These are phyloP conservation scores for Sisor rabdophorus DNA, from an alignment of 2,113 vertebrate species.

Conservation along the genomic window DNA sequence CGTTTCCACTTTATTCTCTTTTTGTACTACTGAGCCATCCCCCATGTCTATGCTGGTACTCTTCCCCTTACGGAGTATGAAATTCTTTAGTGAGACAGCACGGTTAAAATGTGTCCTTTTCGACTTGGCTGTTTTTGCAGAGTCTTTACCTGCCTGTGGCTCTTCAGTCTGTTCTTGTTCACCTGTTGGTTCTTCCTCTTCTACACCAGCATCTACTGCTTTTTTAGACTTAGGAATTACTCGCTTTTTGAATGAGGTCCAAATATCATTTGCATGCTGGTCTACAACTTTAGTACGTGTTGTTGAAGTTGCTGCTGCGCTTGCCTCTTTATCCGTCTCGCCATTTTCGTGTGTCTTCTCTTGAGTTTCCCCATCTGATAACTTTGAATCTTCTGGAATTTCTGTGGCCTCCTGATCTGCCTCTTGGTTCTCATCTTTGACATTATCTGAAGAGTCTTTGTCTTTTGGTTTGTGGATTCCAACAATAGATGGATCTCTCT, in stretches of 20 bases:
- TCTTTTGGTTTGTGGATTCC: constrained; percentile 70
- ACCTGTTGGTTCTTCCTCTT: constrained; percentile 61
- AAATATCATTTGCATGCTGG: constrained; percentile 75
- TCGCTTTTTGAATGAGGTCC: constrained; percentile 75
- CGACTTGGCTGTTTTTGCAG: constrained; percentile 65
- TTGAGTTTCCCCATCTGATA: constrained; percentile 48
- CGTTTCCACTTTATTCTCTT: constrained; percentile 42
- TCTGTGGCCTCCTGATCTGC: constrained; percentile 44
- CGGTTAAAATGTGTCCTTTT: constrained; percentile 72
- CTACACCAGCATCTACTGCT: constrained; percentile 60
- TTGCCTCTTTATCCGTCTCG: constrained; percentile 59
- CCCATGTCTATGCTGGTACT: constrained; percentile 68
- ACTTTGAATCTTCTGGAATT: constrained; percentile 55
- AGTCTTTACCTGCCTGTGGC: constrained; percentile 65
- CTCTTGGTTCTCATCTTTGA: constrained; percentile 43
- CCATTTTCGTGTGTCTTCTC: constrained; percentile 51
- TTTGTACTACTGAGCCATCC: constrained; percentile 51
- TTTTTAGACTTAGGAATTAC: constrained; percentile 74
- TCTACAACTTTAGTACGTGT: constrained; percentile 61
- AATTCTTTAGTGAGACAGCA: constrained; percentile 76
- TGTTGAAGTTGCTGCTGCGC: constrained; percentile 37
- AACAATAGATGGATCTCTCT: constrained; percentile 70
- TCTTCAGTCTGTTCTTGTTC: constrained; percentile 60
- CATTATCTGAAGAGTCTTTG: constrained; percentile 60
- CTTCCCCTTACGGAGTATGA: constrained; percentile 75